Percentiles rank a stretch among this genome's conserved stretches.
phyloP scores from a whole-genome alignment of 2,797 vertebrate genomes.

The Chanos chanos region DNA sequence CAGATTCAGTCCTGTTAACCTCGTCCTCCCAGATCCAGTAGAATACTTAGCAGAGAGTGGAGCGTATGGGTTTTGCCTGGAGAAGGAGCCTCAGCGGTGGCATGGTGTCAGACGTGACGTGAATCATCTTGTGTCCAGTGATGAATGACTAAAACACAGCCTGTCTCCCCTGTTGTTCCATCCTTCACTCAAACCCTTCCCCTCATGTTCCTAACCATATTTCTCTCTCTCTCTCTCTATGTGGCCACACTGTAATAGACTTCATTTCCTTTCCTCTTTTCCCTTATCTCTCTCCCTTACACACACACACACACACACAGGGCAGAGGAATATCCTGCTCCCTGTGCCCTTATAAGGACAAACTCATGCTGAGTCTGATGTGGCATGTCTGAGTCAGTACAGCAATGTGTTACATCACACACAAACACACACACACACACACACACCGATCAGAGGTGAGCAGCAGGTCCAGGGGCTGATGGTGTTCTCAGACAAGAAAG shows the following conservation, averaged over 20 bases:
- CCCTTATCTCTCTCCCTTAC: slow-evolving; percentile 32
- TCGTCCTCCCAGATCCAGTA: no score
- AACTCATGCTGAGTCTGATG: slow-evolving; percentile 10
- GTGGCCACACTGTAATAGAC: no score
- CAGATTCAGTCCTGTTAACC: no score
- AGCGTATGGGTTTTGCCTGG: no score
- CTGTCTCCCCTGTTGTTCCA: slow-evolving; percentile 22
- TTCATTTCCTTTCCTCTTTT: slow-evolving; percentile 20
- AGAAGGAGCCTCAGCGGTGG: no score
- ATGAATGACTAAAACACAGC: no score
- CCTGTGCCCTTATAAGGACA: slow-evolving; percentile 27
- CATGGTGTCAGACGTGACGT: no score
- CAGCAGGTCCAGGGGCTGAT: not conserved
- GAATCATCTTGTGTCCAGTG: no score
- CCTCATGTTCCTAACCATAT: no score
- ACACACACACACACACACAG: not conserved
- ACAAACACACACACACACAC: not conserved
- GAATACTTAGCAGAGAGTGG: no score
- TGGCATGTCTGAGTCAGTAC: slow-evolving; percentile 26
- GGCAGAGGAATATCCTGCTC: slow-evolving; percentile 2
- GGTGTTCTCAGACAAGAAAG: not conserved
- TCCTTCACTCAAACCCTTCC: slow-evolving; percentile 4
- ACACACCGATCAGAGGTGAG: not conserved
- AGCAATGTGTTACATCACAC: not conserved
- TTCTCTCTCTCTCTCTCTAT: not conserved